Evolutionary conservation across 2,888 invertebrate genomes (phyloP), one percentile per base, ranked within the genome.

Genomic region (Ctena decussata): DNA sequence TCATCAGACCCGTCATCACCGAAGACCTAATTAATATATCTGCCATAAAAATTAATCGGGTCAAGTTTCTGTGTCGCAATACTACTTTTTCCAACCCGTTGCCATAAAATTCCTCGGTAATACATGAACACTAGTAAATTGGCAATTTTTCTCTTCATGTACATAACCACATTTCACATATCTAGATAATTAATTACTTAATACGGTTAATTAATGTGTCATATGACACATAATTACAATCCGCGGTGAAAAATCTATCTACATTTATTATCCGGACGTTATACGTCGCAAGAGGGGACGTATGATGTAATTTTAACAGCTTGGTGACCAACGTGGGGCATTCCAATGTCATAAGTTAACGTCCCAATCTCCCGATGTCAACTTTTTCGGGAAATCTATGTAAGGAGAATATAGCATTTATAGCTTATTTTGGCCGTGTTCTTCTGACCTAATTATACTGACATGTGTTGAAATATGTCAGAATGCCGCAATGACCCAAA

Each of bases 241-340:
- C 35, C 24, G 65, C 65, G 65, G 65, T 65, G 65, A 65, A 65
- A 65, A 65, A 65, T 65, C 65, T 65, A 65, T 65, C 65, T 35
- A 65, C 65, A 65, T 65, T 65, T 12, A 24, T 65, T 35, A 65
- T 65, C 11, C 11, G 35, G 35, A 32, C 35, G 65, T 5, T 46
- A 65, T 3, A 65, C 65, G 65, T 65, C 65, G 65, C 65, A 65
- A n/a, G 18, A 35, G 65, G 65, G 65, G 65, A 65, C 65, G 18
- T 1, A 5, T 65, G 65, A 65, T 30, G 65, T 65, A 65, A 65
- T 35, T 65, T 65, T 65, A 65, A 65, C 65, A 65, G 24, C 35
- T 65, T 35, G 24, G 32, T 35, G 35, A 21, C 65, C 65, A 65
- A 32, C 11, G 35, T 24, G 65, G 65, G 35, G 35, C 65, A 65